phyloP scores from a whole-genome alignment of 2,888 invertebrate genomes.

The Drosophila pseudotakahashii region DNA sequence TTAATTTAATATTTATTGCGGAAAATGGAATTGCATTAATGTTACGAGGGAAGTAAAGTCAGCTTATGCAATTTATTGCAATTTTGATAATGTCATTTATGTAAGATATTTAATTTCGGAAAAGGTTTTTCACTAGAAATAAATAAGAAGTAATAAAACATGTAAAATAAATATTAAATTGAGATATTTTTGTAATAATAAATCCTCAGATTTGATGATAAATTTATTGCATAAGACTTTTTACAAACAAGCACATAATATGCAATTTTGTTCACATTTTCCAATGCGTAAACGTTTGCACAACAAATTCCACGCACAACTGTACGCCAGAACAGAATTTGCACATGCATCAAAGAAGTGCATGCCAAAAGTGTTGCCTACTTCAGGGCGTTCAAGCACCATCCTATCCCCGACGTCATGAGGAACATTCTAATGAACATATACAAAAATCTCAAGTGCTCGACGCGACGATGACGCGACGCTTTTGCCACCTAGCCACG shows the following conservation, averaged over 20 bases:
- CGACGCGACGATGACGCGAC: conserved; percentile 80
- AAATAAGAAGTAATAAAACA: not conserved
- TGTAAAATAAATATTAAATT: not conserved
- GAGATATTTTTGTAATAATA: no score
- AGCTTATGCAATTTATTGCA: not conserved
- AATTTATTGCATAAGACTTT: no score
- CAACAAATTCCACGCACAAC: conserved; percentile 41
- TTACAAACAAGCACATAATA: not conserved
- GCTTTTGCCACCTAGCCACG: conserved; percentile 52
- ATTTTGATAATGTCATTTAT: not conserved
- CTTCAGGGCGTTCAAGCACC: conserved; percentile 70
- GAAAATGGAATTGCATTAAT: conserved; percentile 1
- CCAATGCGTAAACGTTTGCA: conserved; percentile 4
- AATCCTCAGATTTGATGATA: no score
- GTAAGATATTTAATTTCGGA: not conserved
- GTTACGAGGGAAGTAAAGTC: not conserved
- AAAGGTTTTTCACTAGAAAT: not conserved
- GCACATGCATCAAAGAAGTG: conserved; percentile 25
- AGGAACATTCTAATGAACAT: conserved; percentile 69
- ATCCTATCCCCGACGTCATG: conserved; percentile 33
- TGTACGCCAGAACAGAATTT: conserved; percentile 43
- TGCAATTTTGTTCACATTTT: not conserved
- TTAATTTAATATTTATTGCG: conserved; percentile 19
- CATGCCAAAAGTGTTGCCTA: conserved; percentile 67
- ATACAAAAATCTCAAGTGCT: conserved; percentile 65